Percentiles rank a stretch among this genome's conserved stretches.
phyloP scores from a whole-genome alignment of 2,797 vertebrate genomes.

The Myiotriccus ornatus region DNA sequence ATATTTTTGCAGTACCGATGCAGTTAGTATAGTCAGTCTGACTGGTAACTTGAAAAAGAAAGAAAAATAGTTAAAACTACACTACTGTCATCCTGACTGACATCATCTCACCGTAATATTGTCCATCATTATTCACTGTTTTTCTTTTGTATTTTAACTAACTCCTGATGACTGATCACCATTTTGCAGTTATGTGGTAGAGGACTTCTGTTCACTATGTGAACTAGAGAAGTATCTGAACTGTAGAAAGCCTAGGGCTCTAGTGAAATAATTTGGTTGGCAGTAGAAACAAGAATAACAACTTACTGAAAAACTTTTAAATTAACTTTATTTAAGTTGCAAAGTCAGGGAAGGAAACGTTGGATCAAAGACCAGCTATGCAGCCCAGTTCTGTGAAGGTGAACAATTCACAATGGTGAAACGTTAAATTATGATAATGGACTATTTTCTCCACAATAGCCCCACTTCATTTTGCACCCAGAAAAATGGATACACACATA shows the following conservation, averaged over 20 bases:
- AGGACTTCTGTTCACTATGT: not conserved
- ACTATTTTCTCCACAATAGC: not conserved
- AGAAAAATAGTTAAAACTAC: not conserved
- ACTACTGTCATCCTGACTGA: not conserved
- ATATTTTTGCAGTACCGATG: not conserved
- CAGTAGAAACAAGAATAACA: not conserved
- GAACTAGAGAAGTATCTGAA: not conserved
- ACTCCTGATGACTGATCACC: not conserved
- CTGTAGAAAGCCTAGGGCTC: not conserved
- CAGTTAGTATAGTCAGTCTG: not conserved
- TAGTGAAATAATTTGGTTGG: not conserved
- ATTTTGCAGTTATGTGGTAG: not conserved
- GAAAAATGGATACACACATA: not conserved
- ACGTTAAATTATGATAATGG: not conserved
- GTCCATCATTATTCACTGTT: not conserved
- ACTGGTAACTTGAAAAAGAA: not conserved
- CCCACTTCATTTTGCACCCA: not conserved
- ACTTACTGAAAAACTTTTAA: not conserved
- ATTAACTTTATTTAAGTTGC: not conserved
- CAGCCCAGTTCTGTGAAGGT: not conserved
- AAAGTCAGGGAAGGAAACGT: not conserved
- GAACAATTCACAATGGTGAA: not conserved
- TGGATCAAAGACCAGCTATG: not conserved
- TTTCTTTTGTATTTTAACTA: not conserved
- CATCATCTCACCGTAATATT: not conserved